Base-by-base conservation (phyloP, 2,113 vertebrate species). In the Helogale parvula region DNA sequence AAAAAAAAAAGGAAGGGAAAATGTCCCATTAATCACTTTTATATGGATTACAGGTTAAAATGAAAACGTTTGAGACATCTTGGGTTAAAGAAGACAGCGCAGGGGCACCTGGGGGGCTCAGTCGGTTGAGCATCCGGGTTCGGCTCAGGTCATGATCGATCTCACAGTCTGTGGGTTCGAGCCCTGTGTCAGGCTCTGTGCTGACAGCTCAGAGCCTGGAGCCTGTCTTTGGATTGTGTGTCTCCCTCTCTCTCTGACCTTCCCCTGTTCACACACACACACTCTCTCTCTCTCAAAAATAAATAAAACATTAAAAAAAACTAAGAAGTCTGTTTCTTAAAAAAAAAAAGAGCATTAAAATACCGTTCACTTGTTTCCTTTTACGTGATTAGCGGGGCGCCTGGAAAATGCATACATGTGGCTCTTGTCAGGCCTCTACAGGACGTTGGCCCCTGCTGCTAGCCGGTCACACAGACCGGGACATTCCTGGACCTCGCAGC, bases 341-440 rank as follows among this genome's bases (percentile, higher is more conserved):
- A 47, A 47, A 47, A 47, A 47, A 47, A 47, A 47, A 47, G 6
- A 19, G 15, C 21, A 25, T 45, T 63, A 38, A 47, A 72, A 31
- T 38, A 2, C 16, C 25, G 11, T 11, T 31, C 45, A n/a, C 35
- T 41, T 7, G 1, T 35, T 65, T 45, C 35, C 47, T 72, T 77
- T 60, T 2, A 29, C 3, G 29, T 19, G 21, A 35, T 38, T 57
- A 13, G 33, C 0, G 6, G 35, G 50, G 41, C 23, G n/a, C 0
- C n/a, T 31, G 52, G 38, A 17, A 79, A 16, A 13, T 14, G 35
- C 10, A 15, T 45, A 16, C 4, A 0, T 0, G 11, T 12, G 19
- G 2, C 38, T 65, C 7, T 47, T 0, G 0, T 15, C 4, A 12
- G 27, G 65, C 4, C 21, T 35, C 5, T 3, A 0, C 11, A 2